Base-by-base conservation (phyloP, 2,888 invertebrate genomes). In the Zaprionus lineosus region DNA sequence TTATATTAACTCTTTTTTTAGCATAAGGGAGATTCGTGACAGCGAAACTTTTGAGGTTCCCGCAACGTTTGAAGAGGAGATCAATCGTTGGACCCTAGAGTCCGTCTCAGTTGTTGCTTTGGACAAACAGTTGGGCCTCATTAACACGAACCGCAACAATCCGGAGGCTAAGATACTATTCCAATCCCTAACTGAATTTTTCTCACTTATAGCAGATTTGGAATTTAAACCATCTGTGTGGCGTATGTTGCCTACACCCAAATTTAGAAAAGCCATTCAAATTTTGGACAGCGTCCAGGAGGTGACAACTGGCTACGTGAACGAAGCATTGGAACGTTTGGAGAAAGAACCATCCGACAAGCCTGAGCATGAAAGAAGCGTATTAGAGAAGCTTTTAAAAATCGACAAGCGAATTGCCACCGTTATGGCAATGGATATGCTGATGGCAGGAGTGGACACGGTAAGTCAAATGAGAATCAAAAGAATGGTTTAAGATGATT, bases 361-460 rank as follows among this genome's bases (percentile, higher is more conserved):
- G 8, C 62, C 67, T 1, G 82, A 81, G 3, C 47, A 48, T 15
- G 81, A 91, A 14, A 87, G 90, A 14, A 94, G 94, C 79, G 91
- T 94, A 4, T 89, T 94, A 40, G 93, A 94, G 85, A 92, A 92
- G 74, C 87, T 95, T 2, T 85, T 94, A 19, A 91, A 91, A 39
- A 91, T 92, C 18, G 93, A 94, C 71, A 91, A 92, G 61, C 91
- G 90, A 78, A 91, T 93, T 3, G 94, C 94, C 0, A 84, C 91
- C 7, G 91, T 93, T 58, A 94, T 94, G 93, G 93, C 93, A 0
- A 91, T 93, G 75, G 94, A 95, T 85, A 93, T 94, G 93, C 74
- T 95, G 8, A 89, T 92, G 50, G 94, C 93, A 33, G 94, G 94
- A 41, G 92, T 95, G 15, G 94, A 95, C 83, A 94, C 94, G 57